phyloP scores from a whole-genome alignment of 1,140 invertebrate genomes.

The Calephelis virginiensis region DNA sequence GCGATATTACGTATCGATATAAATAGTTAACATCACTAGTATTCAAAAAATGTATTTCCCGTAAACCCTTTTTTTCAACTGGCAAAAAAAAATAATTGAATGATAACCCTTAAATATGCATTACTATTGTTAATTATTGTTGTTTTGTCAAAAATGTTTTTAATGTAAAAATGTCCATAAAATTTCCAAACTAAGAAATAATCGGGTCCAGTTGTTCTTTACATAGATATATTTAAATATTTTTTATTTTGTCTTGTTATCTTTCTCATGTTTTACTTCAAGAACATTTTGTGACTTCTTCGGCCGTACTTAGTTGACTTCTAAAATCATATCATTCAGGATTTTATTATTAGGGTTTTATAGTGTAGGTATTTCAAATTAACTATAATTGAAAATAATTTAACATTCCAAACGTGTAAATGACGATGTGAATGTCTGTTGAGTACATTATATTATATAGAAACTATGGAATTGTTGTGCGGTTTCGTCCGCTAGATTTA shows the following conservation, averaged over 20 bases:
- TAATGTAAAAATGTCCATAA: conserved; percentile 1
- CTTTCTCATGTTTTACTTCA: conserved; percentile 8
- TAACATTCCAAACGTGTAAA: conserved; percentile 14
- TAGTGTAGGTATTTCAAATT: conserved; percentile 6
- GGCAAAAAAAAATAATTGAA: too few species aligned
- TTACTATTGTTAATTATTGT: not conserved
- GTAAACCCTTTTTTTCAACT: not conserved
- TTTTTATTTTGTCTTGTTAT: conserved; percentile 7
- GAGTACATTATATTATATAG: conserved; percentile 59
- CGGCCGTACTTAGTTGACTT: conserved; percentile 13
- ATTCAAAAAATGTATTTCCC: too few species aligned
- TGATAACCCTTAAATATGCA: not conserved
- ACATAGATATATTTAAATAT: not conserved
- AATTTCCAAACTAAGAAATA: conserved; percentile 1
- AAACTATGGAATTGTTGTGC: conserved; percentile 42
- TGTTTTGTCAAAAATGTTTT: conserved; percentile 6
- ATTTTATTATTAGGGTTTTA: conserved; percentile 3
- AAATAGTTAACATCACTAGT: too few species aligned
- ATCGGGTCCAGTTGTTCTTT: not conserved
- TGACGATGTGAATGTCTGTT: not conserved
- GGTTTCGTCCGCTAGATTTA: conserved; percentile 37
- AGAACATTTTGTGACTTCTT: not conserved
- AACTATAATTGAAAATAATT: conserved; percentile 1
- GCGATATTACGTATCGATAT: too few species aligned
- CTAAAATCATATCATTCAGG: conserved; percentile 9